Base-by-base conservation (phyloP, 2,113 vertebrate genomes). In the Glaucidium brasilianum region DNA sequence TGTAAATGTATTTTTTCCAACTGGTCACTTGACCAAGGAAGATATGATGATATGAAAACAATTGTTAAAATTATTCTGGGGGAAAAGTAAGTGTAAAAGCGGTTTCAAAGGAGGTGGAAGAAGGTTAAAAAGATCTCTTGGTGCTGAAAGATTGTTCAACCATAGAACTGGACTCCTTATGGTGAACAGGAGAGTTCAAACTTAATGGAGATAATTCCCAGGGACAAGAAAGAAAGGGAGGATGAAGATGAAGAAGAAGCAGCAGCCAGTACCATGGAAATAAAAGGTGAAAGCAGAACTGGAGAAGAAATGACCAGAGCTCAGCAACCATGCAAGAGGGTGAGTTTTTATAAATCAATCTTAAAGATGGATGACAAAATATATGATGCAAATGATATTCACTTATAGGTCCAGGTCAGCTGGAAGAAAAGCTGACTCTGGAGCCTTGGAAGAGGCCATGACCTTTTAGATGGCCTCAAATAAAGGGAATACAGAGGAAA, bases 31-130 rank as follows among this genome's bases (percentile, higher is more conserved):
- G 95, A 97, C 97, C 94, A 91, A 90, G 94, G 95, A 97, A 97
- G 91, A 74, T 89, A 97, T 78, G 90, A 97, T 97, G 96, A 92
- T 63, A 96, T 97, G 96, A 95, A 96, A 97, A 94, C 77, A 97
- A 82, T 26, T 91, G 86, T 76, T 94, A 91, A 97, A 95, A 95
- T 94, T 96, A 97, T 94, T 92, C 45, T 43, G 12, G 67, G 92
- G 89, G 29, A 62, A 93, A 97, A 90, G 49, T 92, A 96, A 91
- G 94, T 87, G 55, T 62, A 96, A 91, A 97, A 93, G 96, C 73
- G 94, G 75, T 94, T 97, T 96, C 73, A 95, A 91, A 92, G 91
- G 90, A 94, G 71, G 95, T 94, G 93, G 80, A 91, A 86, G 71
- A 91, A 90, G 92, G 90, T 95, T 96, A 96, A 91, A 92, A 96